Conservation (phyloP, 2,797 vertebrate genomes). For the Telmatherina bonti region DNA sequence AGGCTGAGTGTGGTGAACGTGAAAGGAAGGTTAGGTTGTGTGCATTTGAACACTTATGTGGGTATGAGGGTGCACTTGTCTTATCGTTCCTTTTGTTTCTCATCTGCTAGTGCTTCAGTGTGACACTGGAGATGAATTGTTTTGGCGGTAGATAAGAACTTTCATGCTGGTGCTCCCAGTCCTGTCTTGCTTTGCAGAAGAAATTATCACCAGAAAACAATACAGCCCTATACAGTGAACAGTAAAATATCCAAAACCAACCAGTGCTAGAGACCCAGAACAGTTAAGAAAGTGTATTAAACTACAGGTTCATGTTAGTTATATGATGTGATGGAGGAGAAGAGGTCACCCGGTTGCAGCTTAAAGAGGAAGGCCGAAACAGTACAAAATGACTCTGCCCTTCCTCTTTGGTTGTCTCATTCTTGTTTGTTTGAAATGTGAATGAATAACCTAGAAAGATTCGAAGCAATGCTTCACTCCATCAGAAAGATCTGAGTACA, state of each 20-base stretch:
- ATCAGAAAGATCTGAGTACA: background rate
- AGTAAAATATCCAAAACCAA: background rate
- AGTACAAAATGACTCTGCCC: background rate
- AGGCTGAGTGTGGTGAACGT: slow-evolving; percentile 45
- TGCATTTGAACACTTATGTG: background rate
- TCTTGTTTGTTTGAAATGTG: slow-evolving; percentile 1
- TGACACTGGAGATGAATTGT: slow-evolving; percentile 10
- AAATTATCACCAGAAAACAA: background rate
- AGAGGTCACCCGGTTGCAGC: slow-evolving; percentile 24
- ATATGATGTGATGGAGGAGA: background rate
- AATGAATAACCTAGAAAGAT: background rate
- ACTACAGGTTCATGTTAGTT: slow-evolving; percentile 1
- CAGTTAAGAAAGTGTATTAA: background rate
- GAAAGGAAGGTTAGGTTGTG: slow-evolving; percentile 17
- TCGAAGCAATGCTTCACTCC: background rate
- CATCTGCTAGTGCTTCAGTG: slow-evolving; percentile 30
- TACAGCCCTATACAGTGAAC: background rate
- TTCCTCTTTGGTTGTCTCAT: background rate
- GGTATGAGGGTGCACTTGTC: background rate
- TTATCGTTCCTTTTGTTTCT: slow-evolving; percentile 26
- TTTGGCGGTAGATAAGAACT: slow-evolving; percentile 12
- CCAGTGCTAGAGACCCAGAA: background rate
- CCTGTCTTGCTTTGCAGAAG: background rate
- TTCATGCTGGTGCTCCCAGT: background rate
- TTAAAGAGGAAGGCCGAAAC: background rate